Percentiles rank a stretch among this genome's conserved stretches.
Conservation (phyloP, 2,888 invertebrate species). For the Tridacna gigas region DNA sequence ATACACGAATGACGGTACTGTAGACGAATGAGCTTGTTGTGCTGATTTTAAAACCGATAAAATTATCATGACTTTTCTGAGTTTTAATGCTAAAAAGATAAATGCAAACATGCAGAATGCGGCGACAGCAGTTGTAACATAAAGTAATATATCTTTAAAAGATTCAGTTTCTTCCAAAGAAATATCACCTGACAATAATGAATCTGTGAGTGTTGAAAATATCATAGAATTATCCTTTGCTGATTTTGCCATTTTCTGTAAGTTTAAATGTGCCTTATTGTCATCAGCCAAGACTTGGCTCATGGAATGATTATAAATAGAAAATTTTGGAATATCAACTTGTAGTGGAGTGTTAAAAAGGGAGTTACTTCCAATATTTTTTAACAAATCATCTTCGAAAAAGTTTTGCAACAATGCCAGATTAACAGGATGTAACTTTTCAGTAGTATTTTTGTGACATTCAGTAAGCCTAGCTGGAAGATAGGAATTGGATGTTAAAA, state of each 20-base stretch:
- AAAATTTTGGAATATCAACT: constrained; percentile 20
- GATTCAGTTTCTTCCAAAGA: constrained; percentile 2
- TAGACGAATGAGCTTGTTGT: constrained; percentile 5
- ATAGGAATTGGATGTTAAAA: constrained; percentile 15
- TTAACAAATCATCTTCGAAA: constrained; percentile 20
- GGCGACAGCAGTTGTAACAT: constrained; percentile 27
- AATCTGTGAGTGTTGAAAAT: constrained; percentile 36
- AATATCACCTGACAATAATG: constrained; percentile 31
- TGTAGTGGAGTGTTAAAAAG: constrained; percentile 21
- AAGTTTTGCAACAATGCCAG: constrained; percentile 48
- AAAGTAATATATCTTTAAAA: constrained; percentile 14
- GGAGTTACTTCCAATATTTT: constrained; percentile 15
- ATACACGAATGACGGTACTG: constrained; percentile 33
- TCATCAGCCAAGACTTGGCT: constrained; percentile 22
- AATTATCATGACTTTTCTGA: constrained; percentile 30
- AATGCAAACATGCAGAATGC: constrained; percentile 16
- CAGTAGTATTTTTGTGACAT: constrained; percentile 36
- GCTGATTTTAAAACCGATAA: constrained; percentile 28
- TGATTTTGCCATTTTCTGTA: constrained; percentile 29
- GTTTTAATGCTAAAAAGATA: constrained; percentile 14
- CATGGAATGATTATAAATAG: constrained; percentile 35
- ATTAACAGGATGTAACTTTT: constrained; percentile 41
- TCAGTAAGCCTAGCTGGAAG: constrained; percentile 28
- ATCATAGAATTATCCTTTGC: constrained; percentile 30
- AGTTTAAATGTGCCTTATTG: constrained; percentile 30